phyloP scores from a whole-genome alignment of 2,797 vertebrate genomes.

The Sebastolobus alascanus region DNA sequence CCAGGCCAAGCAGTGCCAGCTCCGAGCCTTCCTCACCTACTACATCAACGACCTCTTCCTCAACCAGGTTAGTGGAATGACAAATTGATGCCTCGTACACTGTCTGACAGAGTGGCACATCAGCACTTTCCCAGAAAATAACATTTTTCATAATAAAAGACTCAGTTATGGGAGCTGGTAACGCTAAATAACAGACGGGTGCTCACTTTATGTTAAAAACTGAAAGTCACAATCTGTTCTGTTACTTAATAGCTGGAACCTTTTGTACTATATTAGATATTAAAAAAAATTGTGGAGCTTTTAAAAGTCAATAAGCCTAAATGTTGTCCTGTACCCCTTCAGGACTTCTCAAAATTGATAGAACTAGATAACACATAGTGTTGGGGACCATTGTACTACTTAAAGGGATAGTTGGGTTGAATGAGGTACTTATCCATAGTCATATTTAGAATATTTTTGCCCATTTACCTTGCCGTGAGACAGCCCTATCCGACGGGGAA shows the following conservation, averaged over 20 bases:
- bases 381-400: constrained; percentile 1
- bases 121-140: not conserved
- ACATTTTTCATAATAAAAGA: not conserved
- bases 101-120: not conserved
- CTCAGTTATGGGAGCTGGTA: not conserved
- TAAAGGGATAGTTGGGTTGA: no score
- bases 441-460: no score
- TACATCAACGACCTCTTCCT: constrained; percentile 99
- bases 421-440: no score
- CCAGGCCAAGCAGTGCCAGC: constrained; percentile 95
- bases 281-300: not conserved
- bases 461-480: no score
- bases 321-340: not conserved
- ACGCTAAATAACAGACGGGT: not conserved
- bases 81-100: not conserved
- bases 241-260: constrained; percentile 17
- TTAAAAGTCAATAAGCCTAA: constrained; percentile 12
- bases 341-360: not conserved
- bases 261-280: not conserved
- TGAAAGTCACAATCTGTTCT: constrained; percentile 19
- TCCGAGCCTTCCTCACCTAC: constrained; percentile 94
- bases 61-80: constrained; percentile 85
- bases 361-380: not conserved
- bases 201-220: not conserved
- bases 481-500: no score